Evolutionary conservation across 2,888 invertebrate species (phyloP), one percentile per base, ranked within the genome.

Genomic region (Dryobotodes eremita): DNA sequence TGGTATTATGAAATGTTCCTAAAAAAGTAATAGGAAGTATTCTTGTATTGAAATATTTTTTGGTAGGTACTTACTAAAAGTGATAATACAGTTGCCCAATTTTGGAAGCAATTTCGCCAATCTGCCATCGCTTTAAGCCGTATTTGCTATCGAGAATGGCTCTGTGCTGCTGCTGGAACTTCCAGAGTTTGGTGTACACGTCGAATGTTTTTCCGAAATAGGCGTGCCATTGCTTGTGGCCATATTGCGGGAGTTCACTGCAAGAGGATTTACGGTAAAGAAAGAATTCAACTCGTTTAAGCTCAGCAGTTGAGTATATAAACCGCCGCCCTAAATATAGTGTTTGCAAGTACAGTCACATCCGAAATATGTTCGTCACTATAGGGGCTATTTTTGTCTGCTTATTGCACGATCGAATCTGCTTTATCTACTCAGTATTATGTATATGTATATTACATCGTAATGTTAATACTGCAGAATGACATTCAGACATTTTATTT

Each of bases 81-180:
- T 99, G 99, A 95, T 99, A 99, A 96, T 99, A 99, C 53, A 99
- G 98, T 96, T 99, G 99, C 88, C 99, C 99, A 93, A 99, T 99
- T 97, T 99, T 99, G 75, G 99, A 99, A 71, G 99, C 99, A 88
- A 99, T 99, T 97, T 99, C 99, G 75, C 99, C 99, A 90, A 99
- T 99, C 96, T 99, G 99, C 99, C 99, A 99, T 90, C 99, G 97
- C 93, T 99, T 99, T 90, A 99, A 97, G 55, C 99, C 99, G 95
- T 99, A 99, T 95, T 99, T 99, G 85, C 98, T 98, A 95, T 99
- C 99, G 89, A 99, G 97, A 84, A 99, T 97, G 94, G 98, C 98
- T 96, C 99, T 98, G 96, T 99, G 99, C 94, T 99, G 99, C 94
- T 99, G 99, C 95, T 99, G 99, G 95, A 99, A 99, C 96, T 99